A percentile compares a stretch with the other conserved stretches of the same genome.
phyloP scores from a whole-genome alignment of 2,113 vertebrate species.

The Brachyhypopomus occidentalis region DNA sequence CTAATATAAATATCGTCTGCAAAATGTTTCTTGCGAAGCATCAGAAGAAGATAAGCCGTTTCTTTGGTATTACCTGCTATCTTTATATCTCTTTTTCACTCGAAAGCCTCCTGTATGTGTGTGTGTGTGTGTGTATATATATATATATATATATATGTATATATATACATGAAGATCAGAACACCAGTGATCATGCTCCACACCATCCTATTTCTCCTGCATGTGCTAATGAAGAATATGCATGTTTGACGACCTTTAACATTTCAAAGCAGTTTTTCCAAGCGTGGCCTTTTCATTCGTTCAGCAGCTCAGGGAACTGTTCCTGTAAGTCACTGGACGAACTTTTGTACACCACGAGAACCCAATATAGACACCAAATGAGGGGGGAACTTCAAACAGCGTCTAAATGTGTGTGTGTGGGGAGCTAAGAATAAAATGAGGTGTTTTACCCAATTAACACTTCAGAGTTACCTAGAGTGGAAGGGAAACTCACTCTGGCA shows the following conservation, averaged over 20 bases:
- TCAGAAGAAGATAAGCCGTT: too few relatives aligned
- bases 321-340: not conserved
- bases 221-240: not conserved
- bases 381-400: not conserved
- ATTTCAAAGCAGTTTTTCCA: not conserved
- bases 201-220: not conserved
- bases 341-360: not conserved
- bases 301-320: not conserved
- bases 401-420: not conserved
- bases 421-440: constrained; percentile 1
- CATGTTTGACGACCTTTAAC: not conserved
- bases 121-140: too few relatives aligned
- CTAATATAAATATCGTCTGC: too few relatives aligned
- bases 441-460: constrained; percentile 10
- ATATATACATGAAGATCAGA: too few relatives aligned
- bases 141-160: too few relatives aligned
- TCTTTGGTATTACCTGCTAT: too few relatives aligned
- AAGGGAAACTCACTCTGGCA: not conserved
- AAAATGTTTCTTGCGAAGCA: too few relatives aligned
- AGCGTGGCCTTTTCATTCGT: not conserved
- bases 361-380: constrained; percentile 7
- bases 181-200: too few relatives aligned
- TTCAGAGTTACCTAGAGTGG: not conserved
- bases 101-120: too few relatives aligned
- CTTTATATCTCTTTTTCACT: too few relatives aligned